A percentile compares a stretch with the other conserved stretches of the same genome.
phyloP scores from a whole-genome alignment of 2,888 invertebrate genomes.

The Piscicola geometra region DNA sequence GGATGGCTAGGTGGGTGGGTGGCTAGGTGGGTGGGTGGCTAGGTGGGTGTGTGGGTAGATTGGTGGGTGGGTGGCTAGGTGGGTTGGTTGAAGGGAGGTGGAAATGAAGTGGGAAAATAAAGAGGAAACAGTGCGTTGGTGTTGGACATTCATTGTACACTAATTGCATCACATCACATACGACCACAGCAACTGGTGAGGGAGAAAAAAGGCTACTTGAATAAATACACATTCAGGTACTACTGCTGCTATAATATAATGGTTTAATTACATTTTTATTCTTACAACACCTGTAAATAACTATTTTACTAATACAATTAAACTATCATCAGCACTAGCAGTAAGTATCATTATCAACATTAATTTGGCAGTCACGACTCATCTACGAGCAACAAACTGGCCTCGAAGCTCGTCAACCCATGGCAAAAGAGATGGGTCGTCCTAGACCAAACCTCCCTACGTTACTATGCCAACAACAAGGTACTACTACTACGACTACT shows the following conservation, averaged over 20 bases:
- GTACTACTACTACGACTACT: constrained; percentile 42
- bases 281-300: neutral
- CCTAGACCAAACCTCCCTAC: constrained; percentile 49
- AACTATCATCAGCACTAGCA: neutral
- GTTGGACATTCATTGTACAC: neutral
- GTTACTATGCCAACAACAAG: constrained; percentile 50
- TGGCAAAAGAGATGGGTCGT: constrained; percentile 53
- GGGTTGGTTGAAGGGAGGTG: too few species aligned
- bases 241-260: too few species aligned
- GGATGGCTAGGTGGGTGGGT: too few species aligned
- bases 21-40: too few species aligned
- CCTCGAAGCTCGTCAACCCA: constrained; percentile 27
- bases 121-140: too few species aligned
- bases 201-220: constrained; percentile 29
- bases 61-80: too few species aligned
- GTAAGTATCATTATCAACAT: too few species aligned
- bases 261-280: too few species aligned
- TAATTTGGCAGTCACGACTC: neutral
- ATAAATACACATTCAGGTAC: constrained; percentile 23
- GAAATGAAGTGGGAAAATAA: too few species aligned
- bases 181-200: constrained; percentile 17
- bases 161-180: neutral
- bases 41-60: too few species aligned
- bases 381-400: neutral
- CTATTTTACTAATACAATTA: neutral